Percentiles rank a stretch among this genome's conserved stretches.
phyloP scores from a whole-genome alignment of 2,888 invertebrate genomes.

The Lasioglossum pauxillum region DNA sequence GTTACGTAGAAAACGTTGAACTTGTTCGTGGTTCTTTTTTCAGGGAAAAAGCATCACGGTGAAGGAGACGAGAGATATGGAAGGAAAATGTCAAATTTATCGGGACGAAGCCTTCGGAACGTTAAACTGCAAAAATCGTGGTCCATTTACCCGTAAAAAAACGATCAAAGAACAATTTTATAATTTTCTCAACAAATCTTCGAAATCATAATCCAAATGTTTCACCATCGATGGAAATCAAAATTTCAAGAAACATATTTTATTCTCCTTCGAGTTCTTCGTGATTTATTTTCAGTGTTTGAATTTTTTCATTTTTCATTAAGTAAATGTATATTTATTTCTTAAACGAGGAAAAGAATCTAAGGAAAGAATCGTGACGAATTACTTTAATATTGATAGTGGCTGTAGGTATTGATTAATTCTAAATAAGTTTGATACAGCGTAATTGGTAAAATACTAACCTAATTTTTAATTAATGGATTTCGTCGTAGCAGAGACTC shows the following conservation, averaged over 20 bases:
- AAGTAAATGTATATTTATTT: too few species aligned
- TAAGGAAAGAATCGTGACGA: too few species aligned
- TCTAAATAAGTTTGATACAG: too few species aligned
- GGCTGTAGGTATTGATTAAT: too few species aligned
- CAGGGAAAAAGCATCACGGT: constrained; percentile 52
- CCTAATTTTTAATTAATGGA: too few species aligned
- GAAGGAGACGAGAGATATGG: constrained; percentile 51
- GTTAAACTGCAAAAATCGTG: constrained; percentile 45
- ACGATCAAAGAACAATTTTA: not conserved
- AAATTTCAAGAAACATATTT: not conserved
- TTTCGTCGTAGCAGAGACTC: too few species aligned
- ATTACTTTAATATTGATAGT: too few species aligned
- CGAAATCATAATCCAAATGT: not conserved
- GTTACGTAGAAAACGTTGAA: constrained; percentile 74
- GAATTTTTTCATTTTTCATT: too few species aligned
- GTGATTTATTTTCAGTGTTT: too few species aligned
- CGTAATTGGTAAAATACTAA: too few species aligned
- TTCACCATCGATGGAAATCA: not conserved
- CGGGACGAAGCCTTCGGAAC: constrained; percentile 34
- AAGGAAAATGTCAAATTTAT: constrained; percentile 65
- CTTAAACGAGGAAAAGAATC: too few species aligned
- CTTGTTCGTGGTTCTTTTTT: constrained; percentile 62
- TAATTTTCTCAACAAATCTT: not conserved
- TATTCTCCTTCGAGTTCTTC: too few species aligned
- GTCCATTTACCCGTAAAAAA: not conserved